These are phyloP conservation scores for Gallinago solitaria DNA, from an alignment of 2,797 vertebrate genomes.

Conservation along the genomic window DNA sequence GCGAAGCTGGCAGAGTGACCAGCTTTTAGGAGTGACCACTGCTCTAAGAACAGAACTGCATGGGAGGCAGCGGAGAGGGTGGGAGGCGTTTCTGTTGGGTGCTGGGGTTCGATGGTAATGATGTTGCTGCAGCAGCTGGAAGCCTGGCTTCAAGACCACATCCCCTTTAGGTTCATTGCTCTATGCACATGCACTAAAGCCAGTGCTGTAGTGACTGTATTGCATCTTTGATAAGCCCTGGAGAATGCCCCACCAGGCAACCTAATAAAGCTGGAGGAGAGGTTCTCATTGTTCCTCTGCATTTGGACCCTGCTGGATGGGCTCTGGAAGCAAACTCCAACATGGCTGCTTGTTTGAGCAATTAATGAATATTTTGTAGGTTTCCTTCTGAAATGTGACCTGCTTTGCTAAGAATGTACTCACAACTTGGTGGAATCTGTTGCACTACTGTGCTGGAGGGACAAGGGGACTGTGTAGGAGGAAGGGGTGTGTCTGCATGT, in stretches of 20 bases:
- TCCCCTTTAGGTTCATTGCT: background rate
- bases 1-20: background rate
- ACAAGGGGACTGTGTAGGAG: background rate
- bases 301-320: background rate
- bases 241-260: background rate
- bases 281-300: fast-evolving
- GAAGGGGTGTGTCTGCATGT: background rate
- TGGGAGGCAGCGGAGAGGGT: fast-evolving
- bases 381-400: background rate
- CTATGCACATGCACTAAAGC: background rate
- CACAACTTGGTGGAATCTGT: background rate
- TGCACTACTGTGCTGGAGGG: background rate
- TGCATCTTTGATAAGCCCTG: background rate
- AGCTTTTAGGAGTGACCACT: background rate
- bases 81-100: background rate
- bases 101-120: background rate
- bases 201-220: background rate
- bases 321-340: background rate
- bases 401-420: background rate
- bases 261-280: background rate
- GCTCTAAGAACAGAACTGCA: background rate
- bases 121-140: background rate
- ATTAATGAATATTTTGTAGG: background rate
- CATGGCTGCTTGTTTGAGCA: background rate
- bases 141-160: background rate